Evolutionary conservation across 2,113 vertebrate species (phyloP).

Genomic region (Elaphurus davidianus): DNA sequence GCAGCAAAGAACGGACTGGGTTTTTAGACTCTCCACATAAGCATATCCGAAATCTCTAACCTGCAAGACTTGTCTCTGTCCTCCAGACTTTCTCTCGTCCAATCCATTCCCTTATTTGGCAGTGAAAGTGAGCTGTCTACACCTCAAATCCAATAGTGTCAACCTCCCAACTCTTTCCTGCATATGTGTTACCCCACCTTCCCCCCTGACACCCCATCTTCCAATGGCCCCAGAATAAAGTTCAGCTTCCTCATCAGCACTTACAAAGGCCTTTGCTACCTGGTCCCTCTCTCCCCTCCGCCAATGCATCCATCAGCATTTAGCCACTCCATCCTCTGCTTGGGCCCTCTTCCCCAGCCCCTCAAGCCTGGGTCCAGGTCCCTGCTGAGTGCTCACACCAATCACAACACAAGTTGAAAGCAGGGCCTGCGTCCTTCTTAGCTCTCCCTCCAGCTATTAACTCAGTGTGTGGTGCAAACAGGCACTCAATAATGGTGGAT

Average conservation of each 20-base stretch:
- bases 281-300: neutral
- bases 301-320: neutral
- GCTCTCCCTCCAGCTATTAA: neutral
- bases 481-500: neutral
- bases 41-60: neutral
- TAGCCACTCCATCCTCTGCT: neutral
- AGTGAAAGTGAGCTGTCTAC: neutral
- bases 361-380: neutral
- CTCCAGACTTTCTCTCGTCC: neutral
- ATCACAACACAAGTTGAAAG: neutral
- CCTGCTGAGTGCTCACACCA: neutral
- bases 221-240: neutral
- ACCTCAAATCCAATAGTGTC: neutral
- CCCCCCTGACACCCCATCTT: neutral
- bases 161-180: neutral
- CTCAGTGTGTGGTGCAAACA: neutral
- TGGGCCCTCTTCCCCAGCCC: neutral
- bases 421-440: neutral
- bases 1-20: neutral
- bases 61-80: neutral
- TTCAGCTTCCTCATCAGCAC: neutral
- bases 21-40: neutral
- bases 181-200: rapidly evolving
- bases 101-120: neutral
- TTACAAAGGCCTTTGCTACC: neutral